Percentiles rank a stretch among this genome's conserved stretches.
These are phyloP conservation scores for Bombus sylvicola DNA, from an alignment of 1,140 invertebrate species.

Conservation along the genomic window DNA sequence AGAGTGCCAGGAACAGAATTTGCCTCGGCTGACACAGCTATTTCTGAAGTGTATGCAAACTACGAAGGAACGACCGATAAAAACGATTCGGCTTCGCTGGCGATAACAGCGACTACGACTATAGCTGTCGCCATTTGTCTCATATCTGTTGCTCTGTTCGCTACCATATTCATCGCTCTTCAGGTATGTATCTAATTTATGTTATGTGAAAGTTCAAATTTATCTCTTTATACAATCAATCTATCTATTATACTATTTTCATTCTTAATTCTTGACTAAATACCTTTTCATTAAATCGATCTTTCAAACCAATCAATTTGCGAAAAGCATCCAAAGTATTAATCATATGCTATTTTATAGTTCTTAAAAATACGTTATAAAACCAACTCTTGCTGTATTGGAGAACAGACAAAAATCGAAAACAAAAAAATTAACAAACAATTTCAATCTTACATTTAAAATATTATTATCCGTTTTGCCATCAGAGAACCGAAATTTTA, in stretches of 20 bases:
- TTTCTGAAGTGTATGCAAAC: constrained; percentile 75
- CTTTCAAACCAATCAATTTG: too few relatives aligned
- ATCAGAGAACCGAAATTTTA: background rate
- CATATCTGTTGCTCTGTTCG: constrained; percentile 86
- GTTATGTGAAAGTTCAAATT: too few relatives aligned
- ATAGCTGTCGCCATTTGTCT: constrained; percentile 87
- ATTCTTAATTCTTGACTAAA: too few relatives aligned
- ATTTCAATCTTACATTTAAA: too few relatives aligned
- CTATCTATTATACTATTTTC: too few relatives aligned
- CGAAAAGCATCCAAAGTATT: too few relatives aligned
- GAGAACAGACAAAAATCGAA: background rate
- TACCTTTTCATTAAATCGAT: too few relatives aligned
- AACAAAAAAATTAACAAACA: background rate
- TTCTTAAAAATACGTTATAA: too few relatives aligned
- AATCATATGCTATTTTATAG: too few relatives aligned
- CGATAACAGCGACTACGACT: constrained; percentile 85
- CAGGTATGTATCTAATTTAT: constrained; percentile 82
- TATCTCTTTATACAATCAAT: too few relatives aligned
- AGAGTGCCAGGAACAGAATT: constrained; percentile 86
- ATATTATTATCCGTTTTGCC: background rate
- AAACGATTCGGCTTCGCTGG: constrained; percentile 78
- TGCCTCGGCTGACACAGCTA: constrained; percentile 73
- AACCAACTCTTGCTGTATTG: background rate
- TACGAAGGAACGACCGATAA: constrained; percentile 73
- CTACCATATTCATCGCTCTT: constrained; percentile 86